A percentile compares a stretch with the other conserved stretches of the same genome.
Conservation (phyloP, 2,113 vertebrate genomes). For the Rutilus rutilus region DNA sequence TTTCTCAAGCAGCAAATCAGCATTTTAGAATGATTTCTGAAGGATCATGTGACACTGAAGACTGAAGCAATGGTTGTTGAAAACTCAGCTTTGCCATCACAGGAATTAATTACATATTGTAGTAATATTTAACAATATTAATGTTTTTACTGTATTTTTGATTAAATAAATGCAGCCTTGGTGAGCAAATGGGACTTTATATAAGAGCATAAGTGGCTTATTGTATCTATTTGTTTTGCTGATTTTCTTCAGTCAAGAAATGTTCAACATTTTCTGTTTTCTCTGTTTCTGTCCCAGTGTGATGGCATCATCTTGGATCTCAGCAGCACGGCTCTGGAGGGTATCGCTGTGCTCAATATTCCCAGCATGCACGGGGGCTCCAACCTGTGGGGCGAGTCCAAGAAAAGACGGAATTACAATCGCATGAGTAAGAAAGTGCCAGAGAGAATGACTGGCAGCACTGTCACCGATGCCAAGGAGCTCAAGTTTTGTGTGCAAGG, state of each 20-base stretch:
- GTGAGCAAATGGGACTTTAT: too few species aligned
- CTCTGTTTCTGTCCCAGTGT: conserved; percentile 75
- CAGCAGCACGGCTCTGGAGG: conserved; percentile 87
- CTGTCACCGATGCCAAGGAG: conserved; percentile 88
- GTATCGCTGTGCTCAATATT: conserved; percentile 94
- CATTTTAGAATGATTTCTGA: too few species aligned
- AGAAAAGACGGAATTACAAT: conserved; percentile 86
- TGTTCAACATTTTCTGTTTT: not conserved
- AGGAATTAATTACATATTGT: too few species aligned
- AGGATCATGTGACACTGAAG: too few species aligned
- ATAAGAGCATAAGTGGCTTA: not conserved
- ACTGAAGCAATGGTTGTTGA: too few species aligned
- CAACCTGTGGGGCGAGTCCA: conserved; percentile 93
- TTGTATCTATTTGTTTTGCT: not conserved
- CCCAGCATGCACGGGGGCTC: conserved; percentile 98
- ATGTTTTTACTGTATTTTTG: too few species aligned
- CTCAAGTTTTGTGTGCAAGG: conserved; percentile 94
- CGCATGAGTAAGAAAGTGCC: conserved; percentile 86
- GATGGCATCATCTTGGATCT: conserved; percentile 90
- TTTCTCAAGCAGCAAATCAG: too few species aligned
- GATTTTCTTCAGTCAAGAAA: not conserved
- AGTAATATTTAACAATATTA: too few species aligned
- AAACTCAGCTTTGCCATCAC: too few species aligned
- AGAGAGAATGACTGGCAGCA: conserved; percentile 68
- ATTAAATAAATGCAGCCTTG: too few species aligned